Evolutionary conservation across 2,113 vertebrate genomes (phyloP), one percentile per base, ranked within the genome.

Genomic region (Datnioides undecimradiatus): DNA sequence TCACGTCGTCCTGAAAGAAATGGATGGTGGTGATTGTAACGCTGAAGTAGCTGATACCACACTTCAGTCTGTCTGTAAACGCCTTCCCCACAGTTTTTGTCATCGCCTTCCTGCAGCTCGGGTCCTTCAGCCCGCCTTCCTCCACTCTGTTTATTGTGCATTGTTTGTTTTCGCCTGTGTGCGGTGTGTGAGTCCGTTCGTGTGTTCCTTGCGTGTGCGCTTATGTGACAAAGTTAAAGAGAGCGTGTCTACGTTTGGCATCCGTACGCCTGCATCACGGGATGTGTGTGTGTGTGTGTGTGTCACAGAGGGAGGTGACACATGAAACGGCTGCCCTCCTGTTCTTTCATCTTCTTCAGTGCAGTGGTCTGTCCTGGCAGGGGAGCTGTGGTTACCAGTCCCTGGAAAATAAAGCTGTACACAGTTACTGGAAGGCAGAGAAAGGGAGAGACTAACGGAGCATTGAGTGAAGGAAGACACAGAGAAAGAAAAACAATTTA

Each of bases 301-400:
- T 81, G 67, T 34, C 48, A 75, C 23, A 29, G 46, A 51, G 73
- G 70, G 80, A 80, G 81, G 60, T 84, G 75, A 82, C 90, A 92
- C 92, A 93, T 93, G 92, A 93, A 93, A 91, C 82, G 78, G 85
- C 84, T 90, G 91, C 88, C 92, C 95, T 92, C 85, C 91, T 83
- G 85, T 76, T 91, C 92, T 94, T 94, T 94, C 93, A 94, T 93
- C 90, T 91, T 80, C 81, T 38, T 86, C 80, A 75, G 79, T 88
- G 85, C 92, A 87, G 82, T 87, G 90, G 84, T 84, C 67, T 86
- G 90, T 54, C 86, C 89, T 87, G 85, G 84, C 85, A 89, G 90
- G 90, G 79, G 68, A 72, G 79, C 81, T 82, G 78, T 85, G 85
- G 76, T 84, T 80, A 84, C 80, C 87, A 86, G 72, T 86, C 71